Evolutionary conservation across 1,140 invertebrate species (phyloP).

Genomic region (Drosophila nasuta): DNA sequence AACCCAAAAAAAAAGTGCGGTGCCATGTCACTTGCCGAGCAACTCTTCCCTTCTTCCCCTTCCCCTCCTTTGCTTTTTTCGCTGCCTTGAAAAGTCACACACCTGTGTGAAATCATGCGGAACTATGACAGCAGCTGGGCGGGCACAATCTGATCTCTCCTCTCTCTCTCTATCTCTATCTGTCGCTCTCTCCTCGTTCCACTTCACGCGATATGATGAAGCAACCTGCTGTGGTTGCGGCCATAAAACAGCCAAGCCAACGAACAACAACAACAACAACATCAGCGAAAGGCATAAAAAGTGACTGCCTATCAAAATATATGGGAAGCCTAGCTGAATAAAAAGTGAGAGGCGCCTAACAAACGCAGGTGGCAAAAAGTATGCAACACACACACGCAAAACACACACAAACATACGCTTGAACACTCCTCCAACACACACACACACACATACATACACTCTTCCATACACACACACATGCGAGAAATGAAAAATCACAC

Average conservation of each 20-base stretch:
- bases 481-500: slow-evolving; percentile 70
- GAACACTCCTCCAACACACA: slow-evolving; percentile 28
- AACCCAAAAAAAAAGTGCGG: slow-evolving; percentile 55
- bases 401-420: slow-evolving; percentile 20
- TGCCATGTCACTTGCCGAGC: slow-evolving; percentile 60
- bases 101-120: slow-evolving; percentile 77
- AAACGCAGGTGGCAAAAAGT: slow-evolving; percentile 75
- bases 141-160: slow-evolving; percentile 2
- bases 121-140: slow-evolving; percentile 68
- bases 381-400: slow-evolving; percentile 52
- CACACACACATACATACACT: slow-evolving; percentile 22
- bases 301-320: slow-evolving; percentile 79
- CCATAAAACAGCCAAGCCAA: slow-evolving; percentile 66
- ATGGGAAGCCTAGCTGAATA: slow-evolving; percentile 52
- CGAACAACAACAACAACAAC: slow-evolving; percentile 27
- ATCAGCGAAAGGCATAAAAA: slow-evolving; percentile 71
- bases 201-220: slow-evolving; percentile 47
- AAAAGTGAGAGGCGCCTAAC: slow-evolving; percentile 32
- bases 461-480: slow-evolving; percentile 23
- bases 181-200: background rate
- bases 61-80: background rate
- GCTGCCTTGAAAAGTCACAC: slow-evolving; percentile 10
- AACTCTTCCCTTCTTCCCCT: background rate
- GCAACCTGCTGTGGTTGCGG: slow-evolving; percentile 73
- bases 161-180: no score